phyloP scores from a whole-genome alignment of 1,140 invertebrate genomes.

The Ganaspis sp. region DNA sequence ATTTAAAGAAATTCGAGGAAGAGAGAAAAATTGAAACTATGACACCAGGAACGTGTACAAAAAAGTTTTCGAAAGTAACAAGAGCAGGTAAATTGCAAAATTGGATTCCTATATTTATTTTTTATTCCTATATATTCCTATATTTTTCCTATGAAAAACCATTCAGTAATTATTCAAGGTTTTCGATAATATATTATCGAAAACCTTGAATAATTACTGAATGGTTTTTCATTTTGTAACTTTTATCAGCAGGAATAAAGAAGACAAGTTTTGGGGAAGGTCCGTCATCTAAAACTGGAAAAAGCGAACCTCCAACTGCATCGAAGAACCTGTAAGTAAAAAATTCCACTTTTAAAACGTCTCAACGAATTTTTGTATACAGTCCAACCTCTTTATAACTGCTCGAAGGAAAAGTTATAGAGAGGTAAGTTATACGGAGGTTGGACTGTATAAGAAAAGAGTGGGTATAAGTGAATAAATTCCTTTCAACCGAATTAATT shows the following conservation, averaged over 20 bases:
- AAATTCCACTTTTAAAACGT: too few relatives aligned
- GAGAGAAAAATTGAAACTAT: conserved; percentile 65
- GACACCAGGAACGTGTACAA: conserved; percentile 46
- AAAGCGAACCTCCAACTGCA: too few relatives aligned
- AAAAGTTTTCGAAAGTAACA: conserved; percentile 53
- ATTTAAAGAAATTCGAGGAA: conserved; percentile 70
- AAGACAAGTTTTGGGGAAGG: neutral
- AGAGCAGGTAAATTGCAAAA: conserved; percentile 53
- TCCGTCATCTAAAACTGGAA: too few relatives aligned
- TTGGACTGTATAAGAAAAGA: too few relatives aligned
- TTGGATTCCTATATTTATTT: neutral
- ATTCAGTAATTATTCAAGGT: neutral
- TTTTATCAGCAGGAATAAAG: neutral
- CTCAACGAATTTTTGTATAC: too few relatives aligned
- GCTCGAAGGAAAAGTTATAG: too few relatives aligned
- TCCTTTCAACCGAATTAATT: too few relatives aligned
- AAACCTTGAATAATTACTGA: neutral
- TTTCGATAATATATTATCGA: too few relatives aligned
- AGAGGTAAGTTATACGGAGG: too few relatives aligned
- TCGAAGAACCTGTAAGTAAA: too few relatives aligned
- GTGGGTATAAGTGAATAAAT: too few relatives aligned
- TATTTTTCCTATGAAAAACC: neutral
- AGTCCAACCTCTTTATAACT: too few relatives aligned
- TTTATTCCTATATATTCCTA: conserved; percentile 19
- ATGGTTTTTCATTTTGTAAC: neutral